Base-by-base conservation (phyloP, 2,888 invertebrate species). In the Thalpophila matura region DNA sequence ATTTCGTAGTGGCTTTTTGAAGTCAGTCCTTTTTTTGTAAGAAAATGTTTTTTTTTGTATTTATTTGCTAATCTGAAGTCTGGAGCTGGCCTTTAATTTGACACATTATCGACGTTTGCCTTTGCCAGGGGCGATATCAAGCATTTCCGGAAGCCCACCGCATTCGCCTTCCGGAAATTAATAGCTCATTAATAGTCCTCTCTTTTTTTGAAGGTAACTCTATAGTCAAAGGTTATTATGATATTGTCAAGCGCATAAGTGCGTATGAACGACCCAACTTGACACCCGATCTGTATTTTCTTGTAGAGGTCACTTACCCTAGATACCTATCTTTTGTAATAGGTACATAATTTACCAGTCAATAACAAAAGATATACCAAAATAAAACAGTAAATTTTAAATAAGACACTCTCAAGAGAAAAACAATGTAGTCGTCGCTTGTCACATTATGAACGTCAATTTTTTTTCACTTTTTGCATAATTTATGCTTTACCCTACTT, bases 41-140 rank as follows among this genome's bases (percentile, higher is more conserved):
- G n/a, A n/a, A n/a, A n/a, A n/a, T n/a, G n/a, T n/a, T n/a, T n/a
- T n/a, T n/a, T n/a, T n/a, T n/a, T n/a, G n/a, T n/a, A n/a, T n/a
- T n/a, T n/a, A n/a, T n/a, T n/a, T n/a, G n/a, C n/a, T n/a, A n/a
- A n/a, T n/a, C n/a, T n/a, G n/a, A n/a, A n/a, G n/a, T n/a, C n/a
- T n/a, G n/a, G n/a, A n/a, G n/a, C n/a, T n/a, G n/a, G n/a, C n/a
- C n/a, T n/a, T n/a, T 10, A 42, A 61, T 54, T 61, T 26, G 65
- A 61, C 65, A 64, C 31, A 33, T 27, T 53, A 64, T 40, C 65
- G 61, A 61, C 65, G 22, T 51, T 26, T 42, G 31, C 20, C 12
- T 26, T 12, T 22, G 12, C 54, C 22, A 64, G 26, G 31, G 31
- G n/a, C 1, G 6, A 40, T 40, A 63, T 50, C 18, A 38, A 6